Conservation (phyloP, 2,888 invertebrate genomes). For the Axea sp. region DNA sequence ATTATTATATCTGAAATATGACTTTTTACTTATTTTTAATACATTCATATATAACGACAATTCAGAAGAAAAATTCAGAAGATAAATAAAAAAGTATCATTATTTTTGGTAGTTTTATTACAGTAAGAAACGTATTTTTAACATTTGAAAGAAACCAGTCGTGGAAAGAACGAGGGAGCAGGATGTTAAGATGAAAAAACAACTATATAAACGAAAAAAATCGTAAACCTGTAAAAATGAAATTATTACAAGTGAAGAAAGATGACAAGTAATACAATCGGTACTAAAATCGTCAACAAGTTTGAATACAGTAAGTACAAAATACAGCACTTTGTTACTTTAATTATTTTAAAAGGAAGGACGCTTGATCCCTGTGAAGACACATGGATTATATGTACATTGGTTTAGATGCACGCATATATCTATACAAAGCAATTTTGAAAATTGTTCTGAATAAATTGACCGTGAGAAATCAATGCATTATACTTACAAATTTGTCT, state of each 20-base stretch:
- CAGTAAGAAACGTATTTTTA: background rate
- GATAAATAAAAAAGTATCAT: too few relatives aligned
- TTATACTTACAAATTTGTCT: slow-evolving; percentile 26
- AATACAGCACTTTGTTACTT: slow-evolving; percentile 71
- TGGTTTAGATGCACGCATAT: slow-evolving; percentile 10
- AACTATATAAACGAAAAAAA: too few relatives aligned
- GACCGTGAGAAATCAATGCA: slow-evolving; percentile 5
- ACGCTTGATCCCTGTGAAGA: slow-evolving; percentile 68
- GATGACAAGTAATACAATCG: background rate
- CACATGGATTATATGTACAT: slow-evolving; percentile 50
- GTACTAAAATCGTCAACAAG: slow-evolving; percentile 12
- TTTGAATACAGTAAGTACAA: slow-evolving; percentile 66
- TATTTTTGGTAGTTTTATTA: too few relatives aligned
- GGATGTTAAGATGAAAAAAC: background rate
- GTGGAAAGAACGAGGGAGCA: slow-evolving; percentile 2
- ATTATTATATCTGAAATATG: too few relatives aligned
- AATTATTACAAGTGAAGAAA: background rate
- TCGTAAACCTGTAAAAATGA: too few relatives aligned
- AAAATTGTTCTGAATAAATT: slow-evolving; percentile 19
- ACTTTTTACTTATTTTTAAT: slow-evolving; percentile 36
- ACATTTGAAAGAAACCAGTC: slow-evolving; percentile 66
- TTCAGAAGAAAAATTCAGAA: slow-evolving; percentile 72
- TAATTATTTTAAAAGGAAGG: slow-evolving; percentile 66
- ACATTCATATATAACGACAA: slow-evolving; percentile 69
- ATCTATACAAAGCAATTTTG: slow-evolving; percentile 35